Base-by-base conservation (phyloP, 2,888 invertebrate species). In the Ochlodes sylvanus region DNA sequence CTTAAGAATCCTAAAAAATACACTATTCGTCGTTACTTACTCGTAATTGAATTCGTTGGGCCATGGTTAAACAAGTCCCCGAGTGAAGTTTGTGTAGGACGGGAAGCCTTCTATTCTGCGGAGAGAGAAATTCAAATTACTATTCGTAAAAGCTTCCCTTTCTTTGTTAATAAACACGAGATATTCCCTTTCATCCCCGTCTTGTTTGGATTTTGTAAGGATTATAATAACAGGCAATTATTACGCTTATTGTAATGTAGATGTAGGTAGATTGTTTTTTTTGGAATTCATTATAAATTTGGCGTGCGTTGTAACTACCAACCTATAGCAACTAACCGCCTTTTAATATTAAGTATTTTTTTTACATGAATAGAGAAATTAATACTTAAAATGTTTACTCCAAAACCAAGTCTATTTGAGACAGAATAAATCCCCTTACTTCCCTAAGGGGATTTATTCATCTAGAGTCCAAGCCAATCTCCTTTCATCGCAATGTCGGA, bases 141-240 rank as follows among this genome's bases (percentile, higher is more conserved):
- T 50, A 65, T 47, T 65, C 58, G 58, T 66, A 66, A 58, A 66
- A 58, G 52, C 50, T 17, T 42, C 32, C 38, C 41, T 66, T 65
- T 58, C 52, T 66, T 66, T 66, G 58, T 58, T 58, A 58, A 66
- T 66, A 66, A 66, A 58, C 58, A 52, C 58, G 27, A 44, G 41
- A 56, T 56, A 58, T 66, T 66, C 32, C 42, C 60, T 58, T 60
- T 66, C 42, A 66, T 32, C 17, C 54, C 32, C 54, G 19, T 66
- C 60, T 66, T 66, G 17, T 42, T 60, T 42, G 60, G 60, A 66
- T 60, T 60, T 60, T 19, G 19, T 50, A 12, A 1, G 60, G 42
- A 60, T 54, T 41, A 66, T 42, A 60, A 66, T 66, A 66, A 66
- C 60, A 44, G 17, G 42, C 60, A 66, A 66, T 60, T 66, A 60